A percentile compares a stretch with the other conserved stretches of the same genome.
Conservation (phyloP, 2,113 vertebrate genomes). For the Gymnobelideus leadbeateri region DNA sequence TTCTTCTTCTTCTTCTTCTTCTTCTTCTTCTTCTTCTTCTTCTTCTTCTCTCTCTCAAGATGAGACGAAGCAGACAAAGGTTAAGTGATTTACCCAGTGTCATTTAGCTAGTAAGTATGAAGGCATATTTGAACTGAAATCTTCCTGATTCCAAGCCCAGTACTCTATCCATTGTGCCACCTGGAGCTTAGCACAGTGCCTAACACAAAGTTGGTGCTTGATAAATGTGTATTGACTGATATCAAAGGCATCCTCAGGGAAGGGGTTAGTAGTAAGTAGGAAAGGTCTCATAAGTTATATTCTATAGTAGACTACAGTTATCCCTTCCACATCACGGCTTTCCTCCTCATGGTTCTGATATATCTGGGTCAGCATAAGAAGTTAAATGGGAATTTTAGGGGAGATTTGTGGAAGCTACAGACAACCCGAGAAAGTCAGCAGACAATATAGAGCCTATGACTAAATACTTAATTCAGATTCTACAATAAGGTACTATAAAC, state of each 20-base stretch:
- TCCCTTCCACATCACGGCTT: background rate
- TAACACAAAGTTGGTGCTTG: background rate
- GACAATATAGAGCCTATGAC: background rate
- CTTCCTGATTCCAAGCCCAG: background rate
- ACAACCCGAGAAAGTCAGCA: background rate
- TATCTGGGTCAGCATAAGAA: background rate
- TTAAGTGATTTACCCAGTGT: background rate
- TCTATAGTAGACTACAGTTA: background rate
- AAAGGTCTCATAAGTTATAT: background rate
- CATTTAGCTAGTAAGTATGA: background rate
- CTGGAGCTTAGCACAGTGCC: background rate
- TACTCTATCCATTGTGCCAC: background rate
- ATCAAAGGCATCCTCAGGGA: background rate
- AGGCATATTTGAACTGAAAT: background rate
- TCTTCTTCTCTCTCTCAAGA: no score
- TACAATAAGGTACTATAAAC: background rate
- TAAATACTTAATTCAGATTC: background rate
- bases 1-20: no score
- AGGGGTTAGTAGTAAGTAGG: background rate
- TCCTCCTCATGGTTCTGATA: background rate
- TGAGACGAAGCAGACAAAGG: background rate
- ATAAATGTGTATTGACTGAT: background rate
- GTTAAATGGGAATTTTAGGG: background rate
- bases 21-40: no score
- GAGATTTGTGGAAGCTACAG: background rate